phyloP scores from a whole-genome alignment of 2,888 invertebrate genomes.

The Spilosoma lubricipeda region DNA sequence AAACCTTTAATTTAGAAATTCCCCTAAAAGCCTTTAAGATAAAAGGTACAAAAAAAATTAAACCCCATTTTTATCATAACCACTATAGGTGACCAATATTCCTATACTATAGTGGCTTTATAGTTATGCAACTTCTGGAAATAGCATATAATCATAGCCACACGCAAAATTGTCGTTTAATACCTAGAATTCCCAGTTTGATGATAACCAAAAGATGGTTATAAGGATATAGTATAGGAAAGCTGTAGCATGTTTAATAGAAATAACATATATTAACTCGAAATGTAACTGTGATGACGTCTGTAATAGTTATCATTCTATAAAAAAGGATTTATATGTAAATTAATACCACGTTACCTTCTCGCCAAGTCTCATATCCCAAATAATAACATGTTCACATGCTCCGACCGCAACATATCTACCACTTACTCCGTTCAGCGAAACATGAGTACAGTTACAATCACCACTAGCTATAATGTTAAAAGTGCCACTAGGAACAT shows the following conservation, averaged over 20 bases:
- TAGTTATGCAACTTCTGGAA: too few species aligned
- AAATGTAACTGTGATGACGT: background rate
- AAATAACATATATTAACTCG: background rate
- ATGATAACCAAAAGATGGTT: background rate
- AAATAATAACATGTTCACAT: conserved; percentile 96
- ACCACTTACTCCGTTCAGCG: conserved; percentile 91
- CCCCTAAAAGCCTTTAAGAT: too few species aligned
- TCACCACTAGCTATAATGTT: conserved; percentile 94
- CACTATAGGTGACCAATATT: too few species aligned
- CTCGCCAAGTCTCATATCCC: conserved; percentile 96
- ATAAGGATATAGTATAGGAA: background rate
- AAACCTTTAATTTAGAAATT: too few species aligned
- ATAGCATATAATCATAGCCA: too few species aligned
- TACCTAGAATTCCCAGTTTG: too few species aligned
- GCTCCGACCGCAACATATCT: conserved; percentile 96
- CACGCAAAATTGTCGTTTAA: too few species aligned
- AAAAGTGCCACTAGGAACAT: conserved; percentile 93
- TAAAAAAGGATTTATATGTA: background rate
- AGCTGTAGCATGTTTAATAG: background rate
- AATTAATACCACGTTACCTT: conserved; percentile 83
- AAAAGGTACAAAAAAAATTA: too few species aligned
- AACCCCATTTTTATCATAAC: too few species aligned
- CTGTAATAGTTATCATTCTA: background rate
- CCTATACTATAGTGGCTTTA: too few species aligned
- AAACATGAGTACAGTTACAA: conserved; percentile 93